A percentile compares a stretch with the other conserved stretches of the same genome.
These are phyloP conservation scores for Papilio aristodemus DNA, from an alignment of 1,140 invertebrate genomes.

Conservation along the genomic window DNA sequence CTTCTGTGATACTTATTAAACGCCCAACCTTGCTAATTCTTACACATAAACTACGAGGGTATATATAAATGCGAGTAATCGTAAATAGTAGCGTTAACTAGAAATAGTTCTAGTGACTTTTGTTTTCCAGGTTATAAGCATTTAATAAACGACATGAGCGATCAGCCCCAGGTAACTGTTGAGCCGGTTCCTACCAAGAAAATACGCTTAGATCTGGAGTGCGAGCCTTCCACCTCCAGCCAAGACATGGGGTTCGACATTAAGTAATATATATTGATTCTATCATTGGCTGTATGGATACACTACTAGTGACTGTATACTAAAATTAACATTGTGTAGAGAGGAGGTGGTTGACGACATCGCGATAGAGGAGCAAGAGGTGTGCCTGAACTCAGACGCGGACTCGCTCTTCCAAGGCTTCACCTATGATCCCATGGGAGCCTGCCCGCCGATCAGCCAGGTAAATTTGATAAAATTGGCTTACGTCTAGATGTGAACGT, in stretches of 20 bases:
- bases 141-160: constrained; percentile 45
- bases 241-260: constrained; percentile 32
- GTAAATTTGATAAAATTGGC: too few relatives aligned
- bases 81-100: too few relatives aligned
- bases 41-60: too few relatives aligned
- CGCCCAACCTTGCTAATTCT: too few relatives aligned
- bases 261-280: neutral
- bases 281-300: too few relatives aligned
- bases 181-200: constrained; percentile 50
- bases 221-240: constrained; percentile 38
- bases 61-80: too few relatives aligned
- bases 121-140: constrained; percentile 58
- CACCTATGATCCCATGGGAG: neutral
- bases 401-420: neutral
- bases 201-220: constrained; percentile 48
- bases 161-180: neutral
- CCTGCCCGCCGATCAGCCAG: neutral
- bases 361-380: neutral
- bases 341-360: constrained; percentile 7
- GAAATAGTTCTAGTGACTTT: neutral
- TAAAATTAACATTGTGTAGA: neutral
- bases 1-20: too few relatives aligned
- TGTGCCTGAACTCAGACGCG: constrained; percentile 1
- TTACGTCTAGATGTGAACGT: neutral
- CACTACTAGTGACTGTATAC: too few relatives aligned